A percentile compares a stretch with the other conserved stretches of the same genome.
Evolutionary conservation across 2,888 invertebrate species (phyloP).

Genomic region (Cosmorhoe ocellata): DNA sequence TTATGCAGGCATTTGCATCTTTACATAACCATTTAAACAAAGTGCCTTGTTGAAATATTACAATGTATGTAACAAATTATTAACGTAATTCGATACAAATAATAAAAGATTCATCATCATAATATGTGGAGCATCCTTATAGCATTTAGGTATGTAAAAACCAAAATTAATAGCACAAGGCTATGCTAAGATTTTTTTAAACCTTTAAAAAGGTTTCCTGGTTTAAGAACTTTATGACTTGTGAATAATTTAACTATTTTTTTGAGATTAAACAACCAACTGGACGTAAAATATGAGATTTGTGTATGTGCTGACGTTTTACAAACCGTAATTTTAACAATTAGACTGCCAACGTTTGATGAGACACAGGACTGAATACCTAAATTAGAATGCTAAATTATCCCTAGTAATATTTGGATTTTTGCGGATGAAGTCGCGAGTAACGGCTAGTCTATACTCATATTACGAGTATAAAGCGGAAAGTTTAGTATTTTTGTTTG

Average conservation of each 20-base stretch:
- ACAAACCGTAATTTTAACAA: no score
- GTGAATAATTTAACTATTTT: conserved; percentile 28
- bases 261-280: conserved; percentile 10
- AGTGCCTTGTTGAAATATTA: conserved; percentile 4
- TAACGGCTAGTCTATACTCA: no score
- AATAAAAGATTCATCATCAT: conserved; percentile 4
- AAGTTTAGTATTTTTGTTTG: no score
- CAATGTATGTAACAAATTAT: conserved; percentile 6
- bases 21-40: conserved; percentile 10
- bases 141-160: conserved; percentile 24
- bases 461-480: no score
- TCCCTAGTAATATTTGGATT: no score
- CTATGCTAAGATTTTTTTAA: conserved; percentile 38
- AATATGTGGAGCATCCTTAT: conserved; percentile 8
- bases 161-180: conserved; percentile 38
- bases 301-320: no score
- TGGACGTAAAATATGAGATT: no score
- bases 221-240: conserved; percentile 35
- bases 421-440: no score
- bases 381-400: no score
- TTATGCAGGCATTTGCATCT: conserved; percentile 14
- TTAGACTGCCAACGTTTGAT: no score
- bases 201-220: conserved; percentile 46
- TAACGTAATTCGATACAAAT: background rate
- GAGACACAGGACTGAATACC: no score